A percentile compares a stretch with the other conserved stretches of the same genome.
These are phyloP conservation scores for Cryptus viduatorius DNA, from an alignment of 2,888 invertebrate species.

Conservation along the genomic window DNA sequence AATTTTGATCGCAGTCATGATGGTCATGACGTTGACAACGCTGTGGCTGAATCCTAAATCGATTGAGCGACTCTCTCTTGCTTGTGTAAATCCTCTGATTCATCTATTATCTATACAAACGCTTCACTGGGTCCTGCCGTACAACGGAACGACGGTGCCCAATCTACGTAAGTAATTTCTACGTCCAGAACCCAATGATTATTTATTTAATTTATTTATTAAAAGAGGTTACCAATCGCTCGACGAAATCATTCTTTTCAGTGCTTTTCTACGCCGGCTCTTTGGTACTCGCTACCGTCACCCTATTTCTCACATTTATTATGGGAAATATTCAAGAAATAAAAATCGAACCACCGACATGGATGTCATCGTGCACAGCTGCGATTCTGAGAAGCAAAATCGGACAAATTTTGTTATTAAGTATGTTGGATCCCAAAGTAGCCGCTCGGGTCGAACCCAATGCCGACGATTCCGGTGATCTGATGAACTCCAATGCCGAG, in stretches of 20 bases:
- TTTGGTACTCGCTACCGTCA: conserved; percentile 71
- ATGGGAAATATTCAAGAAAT: conserved; percentile 73
- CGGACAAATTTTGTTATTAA: conserved; percentile 77
- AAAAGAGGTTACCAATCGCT: background rate
- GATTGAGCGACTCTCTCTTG: conserved; percentile 86
- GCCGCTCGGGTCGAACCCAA: conserved; percentile 74
- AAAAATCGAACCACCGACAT: conserved; percentile 72
- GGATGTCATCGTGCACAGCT: conserved; percentile 72
- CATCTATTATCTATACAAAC: conserved; percentile 87
- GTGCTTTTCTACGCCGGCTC: conserved; percentile 79
- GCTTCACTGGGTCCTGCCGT: conserved; percentile 87
- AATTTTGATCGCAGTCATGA: conserved; percentile 83
- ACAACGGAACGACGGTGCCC: conserved; percentile 83
- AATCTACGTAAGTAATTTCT: conserved; percentile 70
- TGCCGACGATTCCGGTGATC: conserved; percentile 73
- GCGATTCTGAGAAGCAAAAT: conserved; percentile 74
- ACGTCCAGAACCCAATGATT: too few relatives aligned
- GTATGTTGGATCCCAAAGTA: conserved; percentile 76
- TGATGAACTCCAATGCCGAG: conserved; percentile 67
- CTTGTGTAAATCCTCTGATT: conserved; percentile 87
- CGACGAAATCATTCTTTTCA: conserved; percentile 63
- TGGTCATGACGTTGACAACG: conserved; percentile 83
- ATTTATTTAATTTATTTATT: too few relatives aligned
- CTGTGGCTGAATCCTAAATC: conserved; percentile 87
- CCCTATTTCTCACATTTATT: conserved; percentile 70